Percentiles rank a stretch among this genome's conserved stretches.
These are phyloP conservation scores for Colletes gigas DNA, from an alignment of 1,140 invertebrate genomes.

Conservation along the genomic window DNA sequence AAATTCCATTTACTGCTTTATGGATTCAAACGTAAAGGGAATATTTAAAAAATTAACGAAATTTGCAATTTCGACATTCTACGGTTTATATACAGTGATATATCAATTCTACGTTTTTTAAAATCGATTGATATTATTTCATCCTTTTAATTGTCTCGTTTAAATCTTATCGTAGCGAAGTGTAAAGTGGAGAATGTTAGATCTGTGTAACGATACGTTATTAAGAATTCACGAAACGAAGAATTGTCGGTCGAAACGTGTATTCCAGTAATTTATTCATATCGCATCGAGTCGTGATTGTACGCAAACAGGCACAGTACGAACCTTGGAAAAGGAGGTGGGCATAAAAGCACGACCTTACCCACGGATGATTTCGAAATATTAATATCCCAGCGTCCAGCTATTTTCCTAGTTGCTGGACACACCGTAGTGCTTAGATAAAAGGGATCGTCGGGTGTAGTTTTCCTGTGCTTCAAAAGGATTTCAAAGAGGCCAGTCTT, in stretches of 20 bases:
- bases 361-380: slow-evolving; percentile 52
- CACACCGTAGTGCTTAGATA: slow-evolving; percentile 28
- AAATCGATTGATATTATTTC: no score
- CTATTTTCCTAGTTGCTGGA: slow-evolving; percentile 25
- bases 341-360: slow-evolving; percentile 35
- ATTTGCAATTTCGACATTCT: no score
- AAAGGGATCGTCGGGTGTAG: slow-evolving; percentile 49
- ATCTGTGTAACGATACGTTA: no score
- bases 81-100: no score
- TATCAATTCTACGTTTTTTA: no score
- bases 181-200: no score
- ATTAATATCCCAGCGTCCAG: slow-evolving; percentile 49
- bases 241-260: background rate
- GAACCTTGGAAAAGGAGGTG: slow-evolving; percentile 11
- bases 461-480: slow-evolving; percentile 48
- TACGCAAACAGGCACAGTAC: background rate
- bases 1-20: no score
- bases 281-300: background rate
- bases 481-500: slow-evolving; percentile 54
- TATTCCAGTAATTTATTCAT: background rate
- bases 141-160: no score
- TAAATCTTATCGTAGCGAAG: no score
- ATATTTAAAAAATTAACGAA: no score
- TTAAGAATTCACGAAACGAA: background rate
- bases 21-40: no score